These are phyloP conservation scores for Stegophylla sp. DNA, from an alignment of 2,888 invertebrate species.

Conservation along the genomic window DNA sequence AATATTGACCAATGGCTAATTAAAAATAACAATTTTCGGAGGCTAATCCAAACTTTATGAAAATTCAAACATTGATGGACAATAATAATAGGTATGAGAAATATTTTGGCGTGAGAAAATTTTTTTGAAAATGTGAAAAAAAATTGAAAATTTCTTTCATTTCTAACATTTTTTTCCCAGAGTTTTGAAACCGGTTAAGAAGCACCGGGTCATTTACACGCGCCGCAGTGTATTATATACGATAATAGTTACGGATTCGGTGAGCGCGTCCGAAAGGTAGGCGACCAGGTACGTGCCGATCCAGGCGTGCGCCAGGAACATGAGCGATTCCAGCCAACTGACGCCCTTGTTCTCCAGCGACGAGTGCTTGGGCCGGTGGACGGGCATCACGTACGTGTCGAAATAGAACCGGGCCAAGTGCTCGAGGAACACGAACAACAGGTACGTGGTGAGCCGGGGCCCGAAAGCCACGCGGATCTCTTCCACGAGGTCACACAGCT, in stretches of 20 bases:
- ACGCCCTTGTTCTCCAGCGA: neutral
- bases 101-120: too few relatives aligned
- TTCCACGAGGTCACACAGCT: conserved; percentile 51
- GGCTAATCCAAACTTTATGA: too few relatives aligned
- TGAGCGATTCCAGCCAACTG: conserved; percentile 4
- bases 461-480: conserved; percentile 45
- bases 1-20: too few relatives aligned
- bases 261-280: conserved; percentile 42
- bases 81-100: too few relatives aligned
- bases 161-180: too few relatives aligned
- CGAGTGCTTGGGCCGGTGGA: neutral
- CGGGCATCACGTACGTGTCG: conserved; percentile 45
- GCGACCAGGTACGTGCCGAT: conserved; percentile 53
- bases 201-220: too few relatives aligned
- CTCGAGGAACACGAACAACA: conserved; percentile 50
- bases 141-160: too few relatives aligned
- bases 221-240: too few relatives aligned
- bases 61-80: too few relatives aligned
- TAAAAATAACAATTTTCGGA: too few relatives aligned
- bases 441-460: conserved; percentile 34
- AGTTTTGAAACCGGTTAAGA: too few relatives aligned
- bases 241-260: conserved; percentile 48
- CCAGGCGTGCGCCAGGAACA: conserved; percentile 44
- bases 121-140: too few relatives aligned
- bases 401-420: conserved; percentile 54